These are phyloP conservation scores for Geophilus truncorum DNA, from an alignment of 2,888 invertebrate species.

Conservation along the genomic window DNA sequence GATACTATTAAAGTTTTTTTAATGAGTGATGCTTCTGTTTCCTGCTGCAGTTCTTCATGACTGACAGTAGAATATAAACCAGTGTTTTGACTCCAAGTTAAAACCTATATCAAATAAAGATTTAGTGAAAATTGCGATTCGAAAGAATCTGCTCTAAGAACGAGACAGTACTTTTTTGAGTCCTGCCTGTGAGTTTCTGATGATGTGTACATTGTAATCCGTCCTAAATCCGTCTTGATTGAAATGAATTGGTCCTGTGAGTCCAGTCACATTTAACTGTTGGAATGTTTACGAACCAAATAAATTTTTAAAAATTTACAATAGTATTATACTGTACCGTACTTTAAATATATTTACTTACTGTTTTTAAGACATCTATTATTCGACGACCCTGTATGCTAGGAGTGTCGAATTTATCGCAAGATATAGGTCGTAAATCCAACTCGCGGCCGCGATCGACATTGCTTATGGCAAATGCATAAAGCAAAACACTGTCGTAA, in stretches of 20 bases:
- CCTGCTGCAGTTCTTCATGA: neutral
- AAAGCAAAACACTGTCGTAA: slow-evolving; percentile 51
- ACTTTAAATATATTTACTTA: too few species aligned
- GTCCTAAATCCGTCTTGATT: slow-evolving; percentile 86
- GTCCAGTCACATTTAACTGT: slow-evolving; percentile 85
- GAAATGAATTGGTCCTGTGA: slow-evolving; percentile 88
- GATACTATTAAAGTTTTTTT: slow-evolving; percentile 19
- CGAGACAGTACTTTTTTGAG: slow-evolving; percentile 1
- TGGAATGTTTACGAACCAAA: neutral
- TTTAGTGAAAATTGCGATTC: neutral
- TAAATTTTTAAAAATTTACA: too few species aligned
- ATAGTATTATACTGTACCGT: too few species aligned
- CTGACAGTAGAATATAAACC: neutral
- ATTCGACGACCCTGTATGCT: neutral
- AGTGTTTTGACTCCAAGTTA: neutral
- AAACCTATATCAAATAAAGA: neutral
- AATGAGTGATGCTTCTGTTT: neutral
- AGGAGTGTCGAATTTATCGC: slow-evolving; percentile 8
- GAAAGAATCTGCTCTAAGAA: too few species aligned
- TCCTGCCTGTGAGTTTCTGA: slow-evolving; percentile 60
- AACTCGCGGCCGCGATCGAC: slow-evolving; percentile 58
- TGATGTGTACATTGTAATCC: slow-evolving; percentile 84
- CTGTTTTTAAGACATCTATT: slow-evolving; percentile 8
- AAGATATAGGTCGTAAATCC: slow-evolving; percentile 50
- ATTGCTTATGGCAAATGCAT: slow-evolving; percentile 48